Evolutionary conservation across 2,113 vertebrate species (phyloP).

Genomic region (Pampusana beccarii): DNA sequence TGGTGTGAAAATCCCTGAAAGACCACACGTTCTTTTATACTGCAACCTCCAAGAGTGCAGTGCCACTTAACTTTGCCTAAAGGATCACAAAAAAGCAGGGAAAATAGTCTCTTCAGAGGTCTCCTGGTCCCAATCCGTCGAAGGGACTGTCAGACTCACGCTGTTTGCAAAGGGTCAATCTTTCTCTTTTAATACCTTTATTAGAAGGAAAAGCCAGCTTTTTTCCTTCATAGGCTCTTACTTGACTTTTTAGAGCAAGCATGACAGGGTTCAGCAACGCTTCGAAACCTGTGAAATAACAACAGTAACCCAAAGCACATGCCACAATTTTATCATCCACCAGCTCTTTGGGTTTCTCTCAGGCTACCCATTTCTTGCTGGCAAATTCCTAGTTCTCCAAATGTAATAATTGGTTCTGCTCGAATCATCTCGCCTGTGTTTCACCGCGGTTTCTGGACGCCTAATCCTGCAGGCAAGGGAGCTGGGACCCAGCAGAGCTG

Average conservation of each 20-base stretch:
- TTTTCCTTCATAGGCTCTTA: not conserved
- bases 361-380: not conserved
- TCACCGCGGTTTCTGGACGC: not conserved
- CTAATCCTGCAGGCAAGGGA: not conserved
- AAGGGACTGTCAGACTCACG: not conserved
- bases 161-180: not conserved
- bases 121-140: not conserved
- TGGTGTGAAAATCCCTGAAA: slow-evolving; percentile 67
- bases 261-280: slow-evolving; percentile 39
- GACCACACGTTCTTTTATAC: slow-evolving; percentile 57
- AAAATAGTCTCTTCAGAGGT: not conserved
- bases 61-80: not conserved
- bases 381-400: not conserved
- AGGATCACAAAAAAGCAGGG: not conserved
- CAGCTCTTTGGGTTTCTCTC: slow-evolving; percentile 10
- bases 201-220: slow-evolving; percentile 10
- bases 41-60: slow-evolving; percentile 31
- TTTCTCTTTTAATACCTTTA: not conserved
- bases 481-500: not conserved
- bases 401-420: not conserved
- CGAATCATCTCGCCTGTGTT: not conserved
- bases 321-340: slow-evolving; percentile 20
- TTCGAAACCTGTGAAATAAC: slow-evolving; percentile 62
- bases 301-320: slow-evolving; percentile 44
- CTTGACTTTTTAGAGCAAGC: slow-evolving; percentile 22